These are phyloP conservation scores for Cistogaster globosa DNA, from an alignment of 2,888 invertebrate species.

Conservation along the genomic window DNA sequence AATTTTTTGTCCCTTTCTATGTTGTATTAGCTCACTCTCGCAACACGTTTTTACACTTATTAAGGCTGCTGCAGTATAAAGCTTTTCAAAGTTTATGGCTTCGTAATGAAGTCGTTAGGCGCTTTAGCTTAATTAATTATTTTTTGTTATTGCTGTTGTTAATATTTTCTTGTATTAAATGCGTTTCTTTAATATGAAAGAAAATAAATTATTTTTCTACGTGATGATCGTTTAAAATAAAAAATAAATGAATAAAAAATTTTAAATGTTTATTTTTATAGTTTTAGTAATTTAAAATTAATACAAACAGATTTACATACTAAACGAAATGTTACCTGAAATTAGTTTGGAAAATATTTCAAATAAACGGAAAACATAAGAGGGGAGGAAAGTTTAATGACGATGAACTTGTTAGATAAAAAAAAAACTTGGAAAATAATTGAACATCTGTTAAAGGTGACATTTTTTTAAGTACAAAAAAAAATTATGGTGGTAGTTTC, in stretches of 20 bases:
- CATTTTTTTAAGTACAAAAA: neutral
- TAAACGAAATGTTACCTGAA: conserved; percentile 15
- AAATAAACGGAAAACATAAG: neutral
- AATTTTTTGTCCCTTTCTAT: no score
- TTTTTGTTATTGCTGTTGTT: neutral
- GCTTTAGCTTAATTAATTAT: conserved; percentile 30
- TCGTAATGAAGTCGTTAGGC: conserved; percentile 57
- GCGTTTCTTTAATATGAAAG: conserved; percentile 28
- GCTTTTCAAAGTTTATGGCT: conserved; percentile 51
- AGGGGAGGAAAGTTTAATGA: neutral
- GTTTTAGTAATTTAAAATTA: conserved; percentile 17
- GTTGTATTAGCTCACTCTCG: neutral
- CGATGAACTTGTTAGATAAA: neutral
- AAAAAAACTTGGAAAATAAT: neutral
- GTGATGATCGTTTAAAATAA: conserved; percentile 46
- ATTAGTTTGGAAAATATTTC: conserved; percentile 17
- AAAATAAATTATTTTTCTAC: conserved; percentile 55
- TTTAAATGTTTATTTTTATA: conserved; percentile 38
- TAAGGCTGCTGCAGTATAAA: neutral
- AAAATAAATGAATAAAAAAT: neutral
- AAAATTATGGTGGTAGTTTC: neutral
- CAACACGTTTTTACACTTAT: neutral
- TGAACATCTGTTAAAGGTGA: conserved; percentile 53
- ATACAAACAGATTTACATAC: conserved; percentile 5
- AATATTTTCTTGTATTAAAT: conserved; percentile 10